Evolutionary conservation across 2,113 vertebrate species (phyloP), one percentile per base, ranked within the genome.

Genomic region (Pan troglodytes): DNA sequence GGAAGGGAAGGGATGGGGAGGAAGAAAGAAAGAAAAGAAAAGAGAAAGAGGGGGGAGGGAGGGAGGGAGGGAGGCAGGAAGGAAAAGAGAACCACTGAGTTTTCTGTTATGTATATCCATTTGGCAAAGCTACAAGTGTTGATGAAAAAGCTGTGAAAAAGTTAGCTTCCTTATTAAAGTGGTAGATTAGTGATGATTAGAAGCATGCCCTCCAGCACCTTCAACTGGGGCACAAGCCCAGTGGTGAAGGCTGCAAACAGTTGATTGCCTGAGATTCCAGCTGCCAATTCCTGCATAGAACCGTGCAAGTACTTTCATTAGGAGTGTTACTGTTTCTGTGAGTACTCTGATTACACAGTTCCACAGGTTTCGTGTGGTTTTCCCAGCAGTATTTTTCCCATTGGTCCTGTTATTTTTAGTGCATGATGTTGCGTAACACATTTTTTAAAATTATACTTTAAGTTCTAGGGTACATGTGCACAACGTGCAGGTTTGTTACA

Each of bases 1-100:
- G 52, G 5, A 17, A 52, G 16, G 50, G 50, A 1, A 52, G 5
- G 16, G 52, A 0, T 17, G 16, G 52, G 52, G 16, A 52, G 5
- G 52, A 17, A 52, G 16, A 10, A 3, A 3, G 9, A 8, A 59
- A 59, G 23, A 1, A 59, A 23, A 59, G 6, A 55, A 57, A 22
- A 8, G 20, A 22, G 10, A 23, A 12, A 25, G 38, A 38, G 38
- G 38, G 38, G 11, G 25, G 25, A 4, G 10, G 22, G 3, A 57
- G 8, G 20, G 3, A 23, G 52, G 50, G 13, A 61, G 25, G 12
- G 27, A 13, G 27, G 27, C 2, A 64, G 11, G 61, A 30, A 64
- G 30, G 30, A 64, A 64, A 48, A 40, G 22, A 75, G 22, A 75
- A 75, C n/a, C 9, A 35, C 23, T 52, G 22, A 14, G 23, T 27